phyloP scores from a whole-genome alignment of 2,797 vertebrate genomes.

The Tokudaia muenninki region DNA sequence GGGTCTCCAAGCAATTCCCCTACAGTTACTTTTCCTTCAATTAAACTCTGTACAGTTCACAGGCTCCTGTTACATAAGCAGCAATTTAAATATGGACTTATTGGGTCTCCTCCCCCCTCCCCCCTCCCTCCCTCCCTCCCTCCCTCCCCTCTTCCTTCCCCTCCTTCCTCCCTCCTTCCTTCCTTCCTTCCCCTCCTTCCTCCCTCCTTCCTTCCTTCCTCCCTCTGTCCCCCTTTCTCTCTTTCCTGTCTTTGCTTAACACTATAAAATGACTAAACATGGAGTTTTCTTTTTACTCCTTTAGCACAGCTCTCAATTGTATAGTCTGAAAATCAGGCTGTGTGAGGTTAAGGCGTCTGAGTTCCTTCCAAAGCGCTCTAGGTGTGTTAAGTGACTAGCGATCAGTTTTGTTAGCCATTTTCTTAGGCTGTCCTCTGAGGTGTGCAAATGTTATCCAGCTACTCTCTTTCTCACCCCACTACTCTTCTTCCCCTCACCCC shows the following conservation, averaged over 20 bases:
- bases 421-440: slow-evolving; percentile 33
- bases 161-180: not conserved
- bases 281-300: slow-evolving; percentile 61
- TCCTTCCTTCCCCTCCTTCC: not conserved
- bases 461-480: not conserved
- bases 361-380: slow-evolving; percentile 67
- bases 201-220: not conserved
- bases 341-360: slow-evolving; percentile 51
- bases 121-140: not conserved
- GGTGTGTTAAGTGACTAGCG: slow-evolving; percentile 30
- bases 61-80: slow-evolving; percentile 86
- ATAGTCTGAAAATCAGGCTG: not conserved
- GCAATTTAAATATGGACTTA: slow-evolving; percentile 78
- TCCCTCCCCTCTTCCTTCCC: not conserved
- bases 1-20: slow-evolving; percentile 89
- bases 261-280: slow-evolving; percentile 70
- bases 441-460: not conserved
- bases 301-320: slow-evolving; percentile 57
- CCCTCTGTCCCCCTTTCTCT: not conserved
- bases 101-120: slow-evolving; percentile 5
- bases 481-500: not conserved
- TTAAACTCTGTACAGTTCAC: slow-evolving; percentile 87
- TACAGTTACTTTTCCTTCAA: slow-evolving; percentile 87
- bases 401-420: slow-evolving; percentile 62
- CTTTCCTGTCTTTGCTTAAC: slow-evolving; percentile 55